phyloP scores from a whole-genome alignment of 1,140 invertebrate genomes.

The Pseudomyrmex pallidus region DNA sequence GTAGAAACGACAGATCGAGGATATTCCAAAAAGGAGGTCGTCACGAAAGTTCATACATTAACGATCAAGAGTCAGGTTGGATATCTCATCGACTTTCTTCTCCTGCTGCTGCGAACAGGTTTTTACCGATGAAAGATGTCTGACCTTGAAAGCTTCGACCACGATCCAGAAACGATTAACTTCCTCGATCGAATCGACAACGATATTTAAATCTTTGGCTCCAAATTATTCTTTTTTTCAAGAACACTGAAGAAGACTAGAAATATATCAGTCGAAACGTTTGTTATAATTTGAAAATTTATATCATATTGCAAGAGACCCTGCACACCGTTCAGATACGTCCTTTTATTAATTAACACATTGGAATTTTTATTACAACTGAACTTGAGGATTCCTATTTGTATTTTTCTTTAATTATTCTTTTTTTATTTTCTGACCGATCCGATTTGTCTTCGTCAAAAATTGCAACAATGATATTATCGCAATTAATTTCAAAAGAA shows the following conservation, averaged over 20 bases:
- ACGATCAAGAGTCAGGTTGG: slow-evolving; percentile 66
- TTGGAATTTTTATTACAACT: too few relatives aligned
- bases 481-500: too few relatives aligned
- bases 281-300: too few relatives aligned
- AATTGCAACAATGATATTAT: neutral
- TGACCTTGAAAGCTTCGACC: slow-evolving; percentile 49
- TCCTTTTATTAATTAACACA: too few relatives aligned
- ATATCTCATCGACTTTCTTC: slow-evolving; percentile 67
- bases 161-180: slow-evolving; percentile 43
- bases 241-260: too few relatives aligned
- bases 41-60: slow-evolving; percentile 52
- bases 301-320: too few relatives aligned
- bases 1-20: slow-evolving; percentile 13
- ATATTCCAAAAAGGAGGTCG: slow-evolving; percentile 64
- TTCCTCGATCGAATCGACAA: neutral
- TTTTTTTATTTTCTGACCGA: neutral
- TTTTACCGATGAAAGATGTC: slow-evolving; percentile 33
- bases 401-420: too few relatives aligned
- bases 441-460: neutral
- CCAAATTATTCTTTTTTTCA: neutral
- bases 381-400: too few relatives aligned
- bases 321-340: too few relatives aligned
- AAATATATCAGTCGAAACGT: too few relatives aligned
- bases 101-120: slow-evolving; percentile 63
- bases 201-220: neutral